Evolutionary conservation across 92 coral and sea anemone genomes (phyloP), one percentile per base, ranked within the genome.

Genomic region (Epizoanthus fatuus): DNA sequence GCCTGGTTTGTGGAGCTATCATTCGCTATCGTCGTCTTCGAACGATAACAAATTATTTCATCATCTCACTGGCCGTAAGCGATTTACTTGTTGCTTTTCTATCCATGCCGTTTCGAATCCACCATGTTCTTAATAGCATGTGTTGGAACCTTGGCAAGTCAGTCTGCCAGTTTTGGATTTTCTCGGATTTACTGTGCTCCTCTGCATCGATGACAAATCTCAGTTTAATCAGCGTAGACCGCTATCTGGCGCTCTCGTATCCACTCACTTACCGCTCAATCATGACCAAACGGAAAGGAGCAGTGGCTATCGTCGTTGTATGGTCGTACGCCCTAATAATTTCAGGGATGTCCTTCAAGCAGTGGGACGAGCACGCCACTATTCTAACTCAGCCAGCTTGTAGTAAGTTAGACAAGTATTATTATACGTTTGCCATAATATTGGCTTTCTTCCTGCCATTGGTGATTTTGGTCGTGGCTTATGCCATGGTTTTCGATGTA

Each of bases 61-160:
- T 97, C 71, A 93, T 97, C 17, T 97, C 99, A 10, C 90, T 97
- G 52, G 99, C 99, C 58, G 98, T 97, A 11, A 91, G 95, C 54
- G 99, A 97, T 77, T 81, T 97, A 11, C 86, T 97, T 16, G 93
- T 97, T 25, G 99, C 96, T 3, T 96, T 88, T 13, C 72, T 94
- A 11, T 91, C 95, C 9, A 94, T 97, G 92, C 98, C 99, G 59
- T 97, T 97, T 86, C 95, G 97, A 19, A 87, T 95, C 37, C 99
- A 97, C 76, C 99, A 95, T 81, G 86, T 94, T 9, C 85, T 97
- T 0, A 97, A 97, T 52, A 67, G 15, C 1, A 88, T 93, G 95
- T 79, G 84, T 67, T 97, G 99, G 99, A 92, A 97, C 70, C 91
- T 97, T 5, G 99, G 99, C 4, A 87, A 72, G 11, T 44, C 75